These are phyloP conservation scores for Thereva nobilitata DNA, from an alignment of 2,888 invertebrate genomes.

Conservation along the genomic window DNA sequence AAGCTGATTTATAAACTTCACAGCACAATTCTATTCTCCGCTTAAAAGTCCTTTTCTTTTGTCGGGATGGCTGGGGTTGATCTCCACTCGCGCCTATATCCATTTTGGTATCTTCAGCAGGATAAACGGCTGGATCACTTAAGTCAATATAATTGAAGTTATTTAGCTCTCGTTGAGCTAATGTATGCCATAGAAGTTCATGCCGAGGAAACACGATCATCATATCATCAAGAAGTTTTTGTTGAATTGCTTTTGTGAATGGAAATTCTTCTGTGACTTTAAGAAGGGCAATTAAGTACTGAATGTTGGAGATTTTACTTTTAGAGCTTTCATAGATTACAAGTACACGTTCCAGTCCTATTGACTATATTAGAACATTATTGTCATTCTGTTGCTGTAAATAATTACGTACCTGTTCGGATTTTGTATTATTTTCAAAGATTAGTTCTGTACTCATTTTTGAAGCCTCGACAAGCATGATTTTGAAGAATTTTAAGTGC, in stretches of 20 bases:
- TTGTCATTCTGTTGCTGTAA: background rate
- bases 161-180: constrained; percentile 65
- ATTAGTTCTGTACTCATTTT: constrained; percentile 52
- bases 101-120: background rate
- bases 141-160: constrained; percentile 49
- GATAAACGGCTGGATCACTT: background rate
- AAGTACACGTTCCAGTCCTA: constrained; percentile 62
- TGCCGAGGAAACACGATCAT: constrained; percentile 60
- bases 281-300: constrained; percentile 65
- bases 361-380: background rate
- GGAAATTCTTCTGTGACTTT: constrained; percentile 64
- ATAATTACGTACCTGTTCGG: background rate
- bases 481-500: constrained; percentile 70
- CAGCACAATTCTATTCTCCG: constrained; percentile 59
- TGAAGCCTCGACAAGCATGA: constrained; percentile 52
- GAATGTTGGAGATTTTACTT: constrained; percentile 62
- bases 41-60: constrained; percentile 50
- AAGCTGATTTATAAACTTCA: constrained; percentile 60
- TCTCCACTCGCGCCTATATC: background rate
- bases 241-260: constrained; percentile 64
- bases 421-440: constrained; percentile 48
- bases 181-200: constrained; percentile 64
- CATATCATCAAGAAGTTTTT: constrained; percentile 61
- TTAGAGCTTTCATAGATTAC: constrained; percentile 67
- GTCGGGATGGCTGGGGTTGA: background rate